Evolutionary conservation across 35 echinoderm and acorn worm species (phyloP).

Genomic region (Amphiura filiformis): DNA sequence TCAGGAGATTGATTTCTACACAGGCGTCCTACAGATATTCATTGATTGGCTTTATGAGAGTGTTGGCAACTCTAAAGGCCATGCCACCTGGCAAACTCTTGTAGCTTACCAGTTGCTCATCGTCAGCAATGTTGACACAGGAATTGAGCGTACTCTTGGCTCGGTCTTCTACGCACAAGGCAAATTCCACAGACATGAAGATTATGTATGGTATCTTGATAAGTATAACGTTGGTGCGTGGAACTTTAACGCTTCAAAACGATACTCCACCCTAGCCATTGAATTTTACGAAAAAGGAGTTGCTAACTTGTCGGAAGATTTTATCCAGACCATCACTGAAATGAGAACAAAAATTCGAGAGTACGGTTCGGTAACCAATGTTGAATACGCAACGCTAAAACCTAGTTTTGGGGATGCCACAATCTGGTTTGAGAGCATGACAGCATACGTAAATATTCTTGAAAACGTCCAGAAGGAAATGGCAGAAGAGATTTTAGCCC

Average conservation of each 20-base stretch:
- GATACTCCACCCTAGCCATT: too few relatives aligned
- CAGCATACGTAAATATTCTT: conserved; percentile 67
- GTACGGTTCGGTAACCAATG: conserved; percentile 33
- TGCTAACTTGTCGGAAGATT: too few relatives aligned
- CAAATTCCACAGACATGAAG: too few relatives aligned
- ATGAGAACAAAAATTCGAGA: too few relatives aligned
- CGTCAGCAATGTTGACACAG: conserved; percentile 79
- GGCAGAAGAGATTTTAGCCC: conserved; percentile 63
- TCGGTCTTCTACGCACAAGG: conserved; percentile 70
- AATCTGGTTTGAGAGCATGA: conserved; percentile 69
- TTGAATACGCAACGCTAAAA: background rate
- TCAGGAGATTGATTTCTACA: conserved; percentile 69
- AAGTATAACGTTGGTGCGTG: too few relatives aligned
- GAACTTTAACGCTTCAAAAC: too few relatives aligned
- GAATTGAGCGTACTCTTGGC: conserved; percentile 72
- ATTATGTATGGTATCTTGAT: too few relatives aligned
- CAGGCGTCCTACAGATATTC: conserved; percentile 65
- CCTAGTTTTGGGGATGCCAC: conserved; percentile 56
- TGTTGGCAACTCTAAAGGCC: too few relatives aligned
- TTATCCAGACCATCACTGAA: too few relatives aligned
- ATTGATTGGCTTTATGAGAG: too few relatives aligned
- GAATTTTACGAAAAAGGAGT: too few relatives aligned
- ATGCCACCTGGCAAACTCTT: conserved; percentile 70
- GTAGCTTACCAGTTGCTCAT: conserved; percentile 78
- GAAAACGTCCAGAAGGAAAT: conserved; percentile 65